A percentile compares a stretch with the other conserved stretches of the same genome.
phyloP scores from a whole-genome alignment of 2,888 invertebrate species.

The Octonoba sinensis region DNA sequence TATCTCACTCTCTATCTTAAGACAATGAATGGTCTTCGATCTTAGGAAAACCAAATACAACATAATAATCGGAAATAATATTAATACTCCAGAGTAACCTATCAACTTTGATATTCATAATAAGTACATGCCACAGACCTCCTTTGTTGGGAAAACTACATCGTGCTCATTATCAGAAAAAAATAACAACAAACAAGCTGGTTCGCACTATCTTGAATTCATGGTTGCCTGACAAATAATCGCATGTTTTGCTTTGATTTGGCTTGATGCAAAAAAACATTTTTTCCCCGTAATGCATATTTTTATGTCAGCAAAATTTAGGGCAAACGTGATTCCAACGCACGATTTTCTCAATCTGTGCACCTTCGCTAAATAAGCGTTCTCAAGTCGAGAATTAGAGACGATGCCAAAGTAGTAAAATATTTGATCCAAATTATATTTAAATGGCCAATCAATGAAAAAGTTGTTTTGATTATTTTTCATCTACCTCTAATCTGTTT shows the following conservation, averaged over 20 bases:
- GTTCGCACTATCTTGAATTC: not conserved
- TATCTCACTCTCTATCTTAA: too few relatives aligned
- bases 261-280: slow-evolving; percentile 25
- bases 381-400: not conserved
- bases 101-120: slow-evolving; percentile 25
- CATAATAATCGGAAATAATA: slow-evolving; percentile 19
- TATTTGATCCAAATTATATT: too few relatives aligned
- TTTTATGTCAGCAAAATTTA: slow-evolving; percentile 30
- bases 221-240: slow-evolving; percentile 31
- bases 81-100: slow-evolving; percentile 24
- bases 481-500: too few relatives aligned
- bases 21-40: too few relatives aligned
- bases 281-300: slow-evolving; percentile 22
- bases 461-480: too few relatives aligned
- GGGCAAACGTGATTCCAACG: slow-evolving; percentile 42
- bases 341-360: slow-evolving; percentile 34
- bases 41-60: slow-evolving; percentile 3
- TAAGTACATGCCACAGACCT: slow-evolving; percentile 30
- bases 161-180: slow-evolving; percentile 39
- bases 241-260: slow-evolving; percentile 37
- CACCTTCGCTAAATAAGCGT: slow-evolving; percentile 8
- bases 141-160: slow-evolving; percentile 24
- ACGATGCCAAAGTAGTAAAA: not conserved
- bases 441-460: too few relatives aligned
- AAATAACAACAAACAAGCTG: slow-evolving; percentile 9